Evolutionary conservation across 2,888 invertebrate genomes (phyloP).

Genomic region (Rhagophthalmus giganteus): DNA sequence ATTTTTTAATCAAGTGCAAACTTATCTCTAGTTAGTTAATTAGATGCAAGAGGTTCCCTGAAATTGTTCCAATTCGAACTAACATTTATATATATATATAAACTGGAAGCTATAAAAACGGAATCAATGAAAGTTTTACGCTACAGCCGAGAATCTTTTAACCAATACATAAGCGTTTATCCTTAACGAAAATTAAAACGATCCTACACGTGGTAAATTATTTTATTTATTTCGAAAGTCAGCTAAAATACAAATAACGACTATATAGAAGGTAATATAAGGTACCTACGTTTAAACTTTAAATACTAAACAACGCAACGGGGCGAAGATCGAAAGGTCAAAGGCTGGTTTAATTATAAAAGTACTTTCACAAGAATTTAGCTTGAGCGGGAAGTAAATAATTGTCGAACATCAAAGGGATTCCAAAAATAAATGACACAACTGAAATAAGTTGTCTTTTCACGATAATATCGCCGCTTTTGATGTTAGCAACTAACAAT

Average conservation of each 20-base stretch:
- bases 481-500: no score
- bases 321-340: not conserved
- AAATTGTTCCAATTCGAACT: constrained; percentile 3
- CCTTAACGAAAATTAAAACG: constrained; percentile 6
- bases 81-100: no score
- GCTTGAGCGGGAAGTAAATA: constrained; percentile 5
- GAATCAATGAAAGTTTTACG: constrained; percentile 6
- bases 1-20: constrained; percentile 16
- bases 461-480: not conserved
- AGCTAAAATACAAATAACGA: no score
- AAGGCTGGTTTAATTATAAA: constrained; percentile 4
- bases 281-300: no score
- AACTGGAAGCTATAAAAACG: constrained; percentile 2
- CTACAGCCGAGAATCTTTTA: constrained; percentile 4
- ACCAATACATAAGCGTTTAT: constrained; percentile 4
- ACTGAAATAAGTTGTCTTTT: constrained; percentile 10
- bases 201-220: constrained; percentile 17
- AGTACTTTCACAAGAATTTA: constrained; percentile 3
- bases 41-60: constrained; percentile 5
- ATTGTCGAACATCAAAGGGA: constrained; percentile 10
- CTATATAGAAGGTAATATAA: no score
- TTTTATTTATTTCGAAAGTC: constrained; percentile 13
- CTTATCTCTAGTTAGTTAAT: not conserved
- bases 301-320: constrained; percentile 2
- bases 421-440: constrained; percentile 8